phyloP scores from a whole-genome alignment of 2,797 vertebrate genomes.

The Sebastes wilsoni region DNA sequence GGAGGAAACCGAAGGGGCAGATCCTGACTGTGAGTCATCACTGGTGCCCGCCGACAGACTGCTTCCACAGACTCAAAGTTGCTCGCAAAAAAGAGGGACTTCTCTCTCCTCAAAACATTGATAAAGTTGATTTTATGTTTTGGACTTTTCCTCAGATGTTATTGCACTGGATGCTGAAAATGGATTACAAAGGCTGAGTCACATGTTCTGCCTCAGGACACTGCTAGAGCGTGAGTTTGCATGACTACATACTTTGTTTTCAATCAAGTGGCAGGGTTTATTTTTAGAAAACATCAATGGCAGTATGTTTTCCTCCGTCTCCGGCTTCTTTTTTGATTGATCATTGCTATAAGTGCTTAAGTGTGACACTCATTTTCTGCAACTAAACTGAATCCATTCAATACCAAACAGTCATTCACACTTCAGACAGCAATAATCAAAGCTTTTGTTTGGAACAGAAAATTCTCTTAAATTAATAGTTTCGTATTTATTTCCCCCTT shows the following conservation, averaged over 20 bases:
- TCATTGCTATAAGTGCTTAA: background rate
- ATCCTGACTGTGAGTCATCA: slow-evolving; percentile 63
- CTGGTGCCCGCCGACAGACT: background rate
- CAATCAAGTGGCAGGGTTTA: background rate
- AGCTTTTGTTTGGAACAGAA: background rate
- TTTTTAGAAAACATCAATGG: background rate
- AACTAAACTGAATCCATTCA: slow-evolving; percentile 7
- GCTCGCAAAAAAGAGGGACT: background rate
- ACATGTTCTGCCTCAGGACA: slow-evolving; percentile 10
- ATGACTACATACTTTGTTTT: slow-evolving; percentile 26
- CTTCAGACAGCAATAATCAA: background rate
- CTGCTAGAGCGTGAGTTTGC: slow-evolving; percentile 56
- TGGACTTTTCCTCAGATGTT: background rate
- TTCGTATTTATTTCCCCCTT: background rate
- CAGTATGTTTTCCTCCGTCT: background rate
- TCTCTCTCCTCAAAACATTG: background rate
- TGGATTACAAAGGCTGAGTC: slow-evolving; percentile 5
- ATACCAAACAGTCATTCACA: background rate
- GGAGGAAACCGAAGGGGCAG: slow-evolving; percentile 52
- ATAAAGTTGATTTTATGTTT: background rate
- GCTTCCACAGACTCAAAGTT: slow-evolving; percentile 1
- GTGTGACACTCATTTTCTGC: background rate
- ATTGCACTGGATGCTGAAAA: background rate
- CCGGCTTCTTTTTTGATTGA: background rate
- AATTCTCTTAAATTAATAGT: background rate